phyloP scores from a whole-genome alignment of 2,888 invertebrate species.

The Diarsia rubi region DNA sequence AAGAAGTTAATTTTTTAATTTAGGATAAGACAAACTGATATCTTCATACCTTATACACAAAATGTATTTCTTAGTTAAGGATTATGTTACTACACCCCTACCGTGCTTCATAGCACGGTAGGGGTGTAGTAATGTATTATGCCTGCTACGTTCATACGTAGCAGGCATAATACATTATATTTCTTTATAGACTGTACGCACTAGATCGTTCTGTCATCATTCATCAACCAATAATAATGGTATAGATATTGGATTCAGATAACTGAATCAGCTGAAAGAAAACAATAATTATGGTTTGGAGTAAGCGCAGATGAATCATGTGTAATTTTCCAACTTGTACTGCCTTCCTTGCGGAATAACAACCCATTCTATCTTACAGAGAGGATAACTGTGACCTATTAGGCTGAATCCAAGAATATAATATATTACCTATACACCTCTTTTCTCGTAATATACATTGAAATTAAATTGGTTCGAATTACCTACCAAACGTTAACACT shows the following conservation, averaged over 20 bases:
- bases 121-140: too few relatives aligned
- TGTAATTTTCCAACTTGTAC: neutral
- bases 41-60: too few relatives aligned
- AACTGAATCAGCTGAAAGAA: neutral
- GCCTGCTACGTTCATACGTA: too few relatives aligned
- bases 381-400: neutral
- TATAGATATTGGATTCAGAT: too few relatives aligned
- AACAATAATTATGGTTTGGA: neutral
- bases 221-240: neutral
- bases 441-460: neutral
- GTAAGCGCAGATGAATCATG: neutral
- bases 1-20: slow-evolving; percentile 7
- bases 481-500: neutral
- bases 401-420: neutral
- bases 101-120: too few relatives aligned
- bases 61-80: too few relatives aligned
- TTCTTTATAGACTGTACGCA: neutral
- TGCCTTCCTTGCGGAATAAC: neutral
- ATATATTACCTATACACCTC: neutral
- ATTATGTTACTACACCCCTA: too few relatives aligned
- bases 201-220: neutral
- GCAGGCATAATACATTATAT: neutral
- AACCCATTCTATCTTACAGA: neutral
- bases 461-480: neutral
- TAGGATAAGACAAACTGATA: neutral